A percentile compares a stretch with the other conserved stretches of the same genome.
Evolutionary conservation across 2,113 vertebrate species (phyloP).

Genomic region (Puffinus mauretanicus): DNA sequence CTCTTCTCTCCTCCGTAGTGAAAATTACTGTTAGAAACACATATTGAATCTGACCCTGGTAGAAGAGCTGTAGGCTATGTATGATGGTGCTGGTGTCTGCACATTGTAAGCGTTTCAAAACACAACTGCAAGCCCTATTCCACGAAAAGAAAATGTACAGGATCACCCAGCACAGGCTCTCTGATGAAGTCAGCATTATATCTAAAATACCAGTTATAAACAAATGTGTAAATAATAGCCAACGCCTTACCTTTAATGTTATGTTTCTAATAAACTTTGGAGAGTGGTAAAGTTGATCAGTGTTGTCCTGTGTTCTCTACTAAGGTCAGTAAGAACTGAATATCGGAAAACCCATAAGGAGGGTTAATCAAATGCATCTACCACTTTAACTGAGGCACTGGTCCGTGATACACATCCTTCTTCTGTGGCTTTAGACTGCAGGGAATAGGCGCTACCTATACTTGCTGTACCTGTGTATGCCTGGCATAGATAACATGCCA

Average conservation of each 20-base stretch:
- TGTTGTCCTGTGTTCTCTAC: neutral
- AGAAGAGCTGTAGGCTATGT: neutral
- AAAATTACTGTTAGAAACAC: neutral
- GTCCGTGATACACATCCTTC: neutral
- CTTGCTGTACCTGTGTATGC: neutral
- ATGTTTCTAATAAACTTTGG: neutral
- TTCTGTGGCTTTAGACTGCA: neutral
- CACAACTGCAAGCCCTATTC: neutral
- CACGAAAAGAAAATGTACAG: rapidly evolving
- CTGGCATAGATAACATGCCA: neutral
- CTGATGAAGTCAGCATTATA: neutral
- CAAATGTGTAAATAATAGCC: neutral
- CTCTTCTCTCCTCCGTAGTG: neutral
- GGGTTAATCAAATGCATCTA: neutral
- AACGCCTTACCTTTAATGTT: neutral
- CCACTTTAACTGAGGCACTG: neutral
- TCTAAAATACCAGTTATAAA: neutral
- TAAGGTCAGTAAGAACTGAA: neutral
- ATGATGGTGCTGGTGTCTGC: neutral
- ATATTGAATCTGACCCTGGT: neutral
- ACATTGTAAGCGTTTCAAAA: neutral
- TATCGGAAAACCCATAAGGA: neutral
- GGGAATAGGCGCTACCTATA: neutral
- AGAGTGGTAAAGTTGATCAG: neutral
- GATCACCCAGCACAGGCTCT: neutral